Base-by-base conservation (phyloP, 2,888 invertebrate species). In the Aphelenchoides bicaudatus region DNA sequence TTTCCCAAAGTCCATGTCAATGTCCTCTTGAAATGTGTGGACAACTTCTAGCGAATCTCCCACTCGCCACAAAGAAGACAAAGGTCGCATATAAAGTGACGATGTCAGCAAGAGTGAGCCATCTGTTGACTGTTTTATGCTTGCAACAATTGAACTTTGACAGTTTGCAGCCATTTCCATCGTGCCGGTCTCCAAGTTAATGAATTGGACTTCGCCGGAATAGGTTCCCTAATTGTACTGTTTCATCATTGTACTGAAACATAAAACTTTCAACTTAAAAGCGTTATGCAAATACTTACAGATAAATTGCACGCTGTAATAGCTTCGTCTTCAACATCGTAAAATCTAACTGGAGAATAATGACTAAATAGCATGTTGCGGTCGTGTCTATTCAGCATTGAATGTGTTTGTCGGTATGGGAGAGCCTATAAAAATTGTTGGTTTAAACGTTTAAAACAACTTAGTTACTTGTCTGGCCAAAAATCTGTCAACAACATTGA, bases 181-280 rank as follows among this genome's bases (percentile, higher is more conserved):
- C 65, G 80, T 85, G 16, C 88, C 90, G 46, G 87, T 88, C 72
- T 88, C 87, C 38, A 89, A 81, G 80, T 91, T 92, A 80, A 88
- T 90, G 70, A 90, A 84, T 75, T 90, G 87, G 16, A 94, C 86
- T 78, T 93, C 91, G 13, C 96, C 96, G 34, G 87, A 85, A 65
- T 89, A 89, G 2, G 91, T 91, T 47, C 94, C 94, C 53, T 91
- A 86, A 65, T 91, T 84, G n/a, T 90, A 80, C 72, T 84, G 84
- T 66, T n/a, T 43, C 23, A n/a, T 43, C 43, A 75, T 83, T 83
- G 8, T 84, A 82, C 84, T 85, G 39, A 58, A 51, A 4, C n/a
- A 54, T 47, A 19, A 29, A 21, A 19, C 39, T 27, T 27, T 6
- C n/a, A 28, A 54, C 27, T 0, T 43, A 21, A 43, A n/a, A 49